Conservation (phyloP, 1,140 invertebrate genomes). For the Sminthurinus signatus region DNA sequence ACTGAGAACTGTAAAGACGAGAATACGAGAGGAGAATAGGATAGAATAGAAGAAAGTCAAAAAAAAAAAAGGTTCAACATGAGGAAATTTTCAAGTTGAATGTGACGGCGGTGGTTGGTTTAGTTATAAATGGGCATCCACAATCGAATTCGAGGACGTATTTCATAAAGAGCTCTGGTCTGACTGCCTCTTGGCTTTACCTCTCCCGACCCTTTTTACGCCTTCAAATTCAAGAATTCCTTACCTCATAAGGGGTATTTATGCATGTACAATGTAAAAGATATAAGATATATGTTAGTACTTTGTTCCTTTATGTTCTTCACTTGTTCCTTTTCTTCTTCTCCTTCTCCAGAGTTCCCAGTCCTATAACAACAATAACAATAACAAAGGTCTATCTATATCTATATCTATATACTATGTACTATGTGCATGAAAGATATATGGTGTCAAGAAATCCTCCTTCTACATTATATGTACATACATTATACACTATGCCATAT, state of each 20-base stretch:
- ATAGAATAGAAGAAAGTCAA: not conserved
- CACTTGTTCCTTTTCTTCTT: too few relatives aligned
- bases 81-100: conserved; percentile 5
- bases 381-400: too few relatives aligned
- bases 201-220: conserved; percentile 35
- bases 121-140: conserved; percentile 2
- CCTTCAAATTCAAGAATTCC: conserved; percentile 32
- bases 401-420: too few relatives aligned
- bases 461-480: too few relatives aligned
- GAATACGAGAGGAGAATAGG: not conserved
- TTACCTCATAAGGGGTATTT: conserved; percentile 22
- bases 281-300: too few relatives aligned
- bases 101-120: conserved; percentile 10
- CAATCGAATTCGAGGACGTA: conserved; percentile 6
- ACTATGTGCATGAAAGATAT: too few relatives aligned
- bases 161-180: conserved; percentile 3
- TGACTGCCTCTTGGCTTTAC: not conserved
- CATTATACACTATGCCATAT: too few relatives aligned
- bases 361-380: too few relatives aligned
- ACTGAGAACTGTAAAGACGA: not conserved
- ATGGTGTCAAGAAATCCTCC: too few relatives aligned
- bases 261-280: not conserved
- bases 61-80: conserved; percentile 1
- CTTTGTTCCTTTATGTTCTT: too few relatives aligned
- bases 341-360: too few relatives aligned